Evolutionary conservation across 37 sponge, comb jelly and placozoan genomes (phyloP).

Genomic region (Axinella damicornis): DNA sequence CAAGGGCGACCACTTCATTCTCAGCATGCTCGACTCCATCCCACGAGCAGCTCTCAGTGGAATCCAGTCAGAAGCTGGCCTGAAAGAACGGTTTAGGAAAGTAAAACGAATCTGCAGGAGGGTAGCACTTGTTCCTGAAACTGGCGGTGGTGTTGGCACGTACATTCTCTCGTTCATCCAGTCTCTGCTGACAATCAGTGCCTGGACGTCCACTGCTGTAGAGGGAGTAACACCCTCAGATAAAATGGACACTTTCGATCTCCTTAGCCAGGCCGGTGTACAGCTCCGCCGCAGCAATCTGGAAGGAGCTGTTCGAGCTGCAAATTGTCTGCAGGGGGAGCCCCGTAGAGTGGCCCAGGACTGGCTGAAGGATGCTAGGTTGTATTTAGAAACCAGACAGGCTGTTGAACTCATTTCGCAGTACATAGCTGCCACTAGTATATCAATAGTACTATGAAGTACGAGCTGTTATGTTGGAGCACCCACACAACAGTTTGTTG

Average conservation of each 20-base stretch:
- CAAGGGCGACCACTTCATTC: constrained; percentile 56
- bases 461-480: too few relatives aligned
- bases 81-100: constrained; percentile 65
- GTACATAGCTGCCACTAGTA: constrained; percentile 60
- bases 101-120: constrained; percentile 63
- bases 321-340: constrained; percentile 83
- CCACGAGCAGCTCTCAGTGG: constrained; percentile 66
- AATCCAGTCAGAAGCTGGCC: constrained; percentile 60
- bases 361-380: constrained; percentile 82
- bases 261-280: constrained; percentile 56
- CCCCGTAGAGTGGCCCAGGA: constrained; percentile 80
- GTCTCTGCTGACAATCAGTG: constrained; percentile 58
- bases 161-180: constrained; percentile 69
- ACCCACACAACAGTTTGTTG: too few relatives aligned
- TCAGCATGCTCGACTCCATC: constrained; percentile 47
- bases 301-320: constrained; percentile 63
- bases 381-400: constrained; percentile 81
- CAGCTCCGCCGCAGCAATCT: constrained; percentile 56
- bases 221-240: not conserved
- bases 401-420: constrained; percentile 65
- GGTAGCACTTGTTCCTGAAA: constrained; percentile 83
- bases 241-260: constrained; percentile 52
- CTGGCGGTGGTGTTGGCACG: constrained; percentile 67
- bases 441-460: not conserved
- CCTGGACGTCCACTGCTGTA: not conserved